Evolutionary conservation across 1,140 invertebrate species (phyloP).

Genomic region (Cotesia typhae): DNA sequence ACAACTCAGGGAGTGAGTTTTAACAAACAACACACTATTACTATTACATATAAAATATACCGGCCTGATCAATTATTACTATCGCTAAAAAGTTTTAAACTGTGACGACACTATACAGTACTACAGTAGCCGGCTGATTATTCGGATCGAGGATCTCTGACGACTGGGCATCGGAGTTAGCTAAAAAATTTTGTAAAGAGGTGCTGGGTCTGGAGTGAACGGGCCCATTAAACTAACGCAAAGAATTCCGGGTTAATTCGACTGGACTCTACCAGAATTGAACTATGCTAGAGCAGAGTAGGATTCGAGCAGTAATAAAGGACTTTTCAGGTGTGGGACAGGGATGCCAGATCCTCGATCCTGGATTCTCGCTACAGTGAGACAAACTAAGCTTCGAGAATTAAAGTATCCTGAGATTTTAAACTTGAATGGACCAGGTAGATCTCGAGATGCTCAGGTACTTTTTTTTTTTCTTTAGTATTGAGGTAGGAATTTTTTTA

Average conservation of each 20-base stretch:
- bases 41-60: constrained; percentile 13
- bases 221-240: constrained; percentile 40
- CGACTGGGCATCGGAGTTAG: constrained; percentile 18
- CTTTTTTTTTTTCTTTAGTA: too few relatives aligned
- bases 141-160: constrained; percentile 39
- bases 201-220: constrained; percentile 38
- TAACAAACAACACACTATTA: background rate
- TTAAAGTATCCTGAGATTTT: too few relatives aligned
- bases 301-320: too few relatives aligned
- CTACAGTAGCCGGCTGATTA: constrained; percentile 44
- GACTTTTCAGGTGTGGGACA: too few relatives aligned
- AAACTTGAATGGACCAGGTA: too few relatives aligned
- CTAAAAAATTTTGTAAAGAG: constrained; percentile 45
- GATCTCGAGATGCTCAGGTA: too few relatives aligned
- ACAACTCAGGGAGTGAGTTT: background rate
- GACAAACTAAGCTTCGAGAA: too few relatives aligned
- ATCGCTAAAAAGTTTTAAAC: constrained; percentile 42
- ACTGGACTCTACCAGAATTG: too few relatives aligned
- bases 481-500: too few relatives aligned
- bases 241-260: constrained; percentile 40
- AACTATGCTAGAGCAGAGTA: too few relatives aligned
- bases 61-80: constrained; percentile 49
- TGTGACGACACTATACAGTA: constrained; percentile 47
- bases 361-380: too few relatives aligned
- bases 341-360: too few relatives aligned